Conservation (phyloP, 1,140 invertebrate species). For the Oedothorax gibbosus region DNA sequence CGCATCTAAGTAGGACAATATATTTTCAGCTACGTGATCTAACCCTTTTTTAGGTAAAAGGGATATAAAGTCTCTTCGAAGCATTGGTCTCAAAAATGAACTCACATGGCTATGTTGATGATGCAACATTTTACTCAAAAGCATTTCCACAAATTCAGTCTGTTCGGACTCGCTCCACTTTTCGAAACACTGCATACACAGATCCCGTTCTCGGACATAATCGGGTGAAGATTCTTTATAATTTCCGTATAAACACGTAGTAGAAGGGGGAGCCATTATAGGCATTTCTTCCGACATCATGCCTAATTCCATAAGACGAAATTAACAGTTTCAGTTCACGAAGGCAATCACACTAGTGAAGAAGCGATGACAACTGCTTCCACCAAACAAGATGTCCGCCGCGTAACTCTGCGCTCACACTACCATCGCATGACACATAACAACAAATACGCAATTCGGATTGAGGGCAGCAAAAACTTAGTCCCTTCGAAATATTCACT, state of each 20-base stretch:
- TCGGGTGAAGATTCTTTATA: slow-evolving; percentile 55
- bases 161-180: slow-evolving; percentile 80
- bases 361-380: slow-evolving; percentile 30
- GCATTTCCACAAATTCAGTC: slow-evolving; percentile 95
- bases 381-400: slow-evolving; percentile 57
- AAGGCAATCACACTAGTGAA: not conserved
- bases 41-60: slow-evolving; percentile 97
- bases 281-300: slow-evolving; percentile 56
- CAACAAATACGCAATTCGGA: slow-evolving; percentile 12
- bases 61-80: slow-evolving; percentile 98
- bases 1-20: slow-evolving; percentile 96
- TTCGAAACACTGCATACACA: slow-evolving; percentile 88
- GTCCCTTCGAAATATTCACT: not conserved
- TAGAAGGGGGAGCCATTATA: slow-evolving; percentile 33
- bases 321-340: not conserved
- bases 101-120: slow-evolving; percentile 99
- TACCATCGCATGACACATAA: slow-evolving; percentile 36
- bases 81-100: slow-evolving; percentile 96
- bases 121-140: slow-evolving; percentile 96
- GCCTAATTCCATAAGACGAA: slow-evolving; percentile 42
- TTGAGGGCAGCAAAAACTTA: not conserved
- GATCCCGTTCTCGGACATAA: slow-evolving; percentile 76
- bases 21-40: slow-evolving; percentile 98
- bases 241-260: slow-evolving; percentile 47
- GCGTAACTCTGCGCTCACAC: slow-evolving; percentile 19